Evolutionary conservation across 2,888 invertebrate genomes (phyloP).

Genomic region (Patella caerulea): DNA sequence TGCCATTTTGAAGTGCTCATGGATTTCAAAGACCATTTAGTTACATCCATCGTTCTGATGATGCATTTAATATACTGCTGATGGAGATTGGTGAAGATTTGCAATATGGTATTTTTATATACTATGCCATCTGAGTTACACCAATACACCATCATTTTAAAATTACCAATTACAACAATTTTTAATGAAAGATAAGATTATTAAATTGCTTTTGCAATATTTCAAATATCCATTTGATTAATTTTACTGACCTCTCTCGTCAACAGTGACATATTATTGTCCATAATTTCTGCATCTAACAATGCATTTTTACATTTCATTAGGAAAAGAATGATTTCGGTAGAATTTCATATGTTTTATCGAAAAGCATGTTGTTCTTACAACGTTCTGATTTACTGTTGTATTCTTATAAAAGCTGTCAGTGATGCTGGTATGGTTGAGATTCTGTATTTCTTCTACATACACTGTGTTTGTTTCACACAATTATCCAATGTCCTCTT

Average conservation of each 20-base stretch:
- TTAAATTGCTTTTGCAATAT: too few species aligned
- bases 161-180: background rate
- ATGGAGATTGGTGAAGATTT: background rate
- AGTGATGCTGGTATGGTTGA: too few species aligned
- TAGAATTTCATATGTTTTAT: background rate
- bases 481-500: too few species aligned
- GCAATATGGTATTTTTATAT: background rate
- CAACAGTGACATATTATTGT: background rate
- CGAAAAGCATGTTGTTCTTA: background rate
- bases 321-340: background rate
- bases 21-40: background rate
- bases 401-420: background rate
- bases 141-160: background rate
- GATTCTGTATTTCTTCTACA: too few species aligned
- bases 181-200: too few species aligned
- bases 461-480: too few species aligned
- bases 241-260: background rate
- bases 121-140: background rate
- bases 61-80: background rate
- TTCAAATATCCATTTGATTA: too few species aligned
- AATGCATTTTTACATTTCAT: background rate
- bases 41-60: background rate
- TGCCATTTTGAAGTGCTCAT: background rate
- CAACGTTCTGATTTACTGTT: background rate
- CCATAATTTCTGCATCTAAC: background rate